Evolutionary conservation across 64 coral and sea anemone genomes (phyloP), one percentile per base, ranked within the genome.

Genomic region (Acropora tenuis): DNA sequence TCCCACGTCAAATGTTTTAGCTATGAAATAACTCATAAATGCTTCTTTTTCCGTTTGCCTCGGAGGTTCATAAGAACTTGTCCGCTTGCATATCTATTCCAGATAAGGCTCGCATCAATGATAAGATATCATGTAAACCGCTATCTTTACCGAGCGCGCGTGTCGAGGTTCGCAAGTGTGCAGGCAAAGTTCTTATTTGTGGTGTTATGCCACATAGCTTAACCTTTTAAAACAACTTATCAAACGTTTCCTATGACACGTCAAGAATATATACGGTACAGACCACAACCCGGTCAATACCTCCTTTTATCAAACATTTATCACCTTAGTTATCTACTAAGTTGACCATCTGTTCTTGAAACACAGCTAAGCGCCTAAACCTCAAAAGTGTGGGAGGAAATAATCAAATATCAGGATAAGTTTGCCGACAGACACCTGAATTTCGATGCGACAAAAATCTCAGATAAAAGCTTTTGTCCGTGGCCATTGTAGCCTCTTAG

Each of bases 271-370:
- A 82, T 43, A 18, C 59, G 9, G 52, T 68, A 47, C 9, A 1
- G 43, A 47, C 80, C 59, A 13, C 60, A 83, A 69, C 43, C 59
- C 4, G 80, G 80, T 67, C 58, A 83, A 83, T 83, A 83, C 78
- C 19, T 6, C 18, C 6, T 20, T 10, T 58, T 80, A 80, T 80
- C 80, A 46, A n/a, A 13, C 61, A 66, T 15, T 66, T 11, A 66
- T 66, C 15, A 42, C 6, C 80, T 16, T 15, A 2, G 42, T 66
- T 45, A 83, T 67, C 43, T 57, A 48, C 80, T 61, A 12, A 63
- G 18, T 48, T 1, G 80, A 83, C 80, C 58, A 42, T 83, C 15
- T 47, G 61, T 8, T 68, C 57, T 42, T 57, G 80, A 68, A 1
- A 60, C 58, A 4, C 1, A 2, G 15, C 30, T 30, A 30, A 30